Evolutionary conservation across 2,888 invertebrate genomes (phyloP).

Genomic region (Drosophila anomelani): DNA sequence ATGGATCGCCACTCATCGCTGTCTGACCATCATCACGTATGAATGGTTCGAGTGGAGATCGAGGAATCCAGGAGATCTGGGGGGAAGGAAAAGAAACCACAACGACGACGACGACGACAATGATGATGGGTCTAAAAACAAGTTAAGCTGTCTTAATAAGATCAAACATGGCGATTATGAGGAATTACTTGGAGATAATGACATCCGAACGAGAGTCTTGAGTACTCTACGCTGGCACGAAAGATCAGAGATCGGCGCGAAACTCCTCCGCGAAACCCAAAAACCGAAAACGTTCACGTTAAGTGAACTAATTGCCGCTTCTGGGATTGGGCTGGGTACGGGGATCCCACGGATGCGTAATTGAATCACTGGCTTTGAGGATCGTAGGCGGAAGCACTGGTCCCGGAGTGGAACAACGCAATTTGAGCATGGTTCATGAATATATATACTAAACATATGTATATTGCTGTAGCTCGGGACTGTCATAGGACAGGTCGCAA

Average conservation of each 20-base stretch:
- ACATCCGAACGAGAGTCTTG: conserved; percentile 39
- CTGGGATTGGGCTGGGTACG: conserved; percentile 2
- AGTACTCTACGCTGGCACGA: neutral
- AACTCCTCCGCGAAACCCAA: conserved; percentile 15
- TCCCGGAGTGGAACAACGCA: conserved; percentile 14
- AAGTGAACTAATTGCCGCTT: conserved; percentile 40
- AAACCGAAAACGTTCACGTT: conserved; percentile 11
- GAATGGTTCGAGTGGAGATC: conserved; percentile 33
- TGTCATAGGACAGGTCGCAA: neutral
- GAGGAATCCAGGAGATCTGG: conserved; percentile 9
- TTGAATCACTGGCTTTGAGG: conserved; percentile 17
- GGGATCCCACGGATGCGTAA: conserved; percentile 17
- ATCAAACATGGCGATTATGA: conserved; percentile 77
- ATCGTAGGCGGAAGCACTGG: conserved; percentile 34
- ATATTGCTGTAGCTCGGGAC: neutral
- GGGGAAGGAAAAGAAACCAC: neutral
- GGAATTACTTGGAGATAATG: conserved; percentile 76
- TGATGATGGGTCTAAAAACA: conserved; percentile 56
- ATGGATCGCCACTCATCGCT: conserved; percentile 32
- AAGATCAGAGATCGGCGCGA: neutral
- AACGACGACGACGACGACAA: conserved; percentile 5
- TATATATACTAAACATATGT: neutral
- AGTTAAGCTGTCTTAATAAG: conserved; percentile 78
- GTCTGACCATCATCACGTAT: conserved; percentile 47
- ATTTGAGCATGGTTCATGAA: neutral